Evolutionary conservation across 1,140 invertebrate species (phyloP).

Genomic region (Trichogramma pretiosum): DNA sequence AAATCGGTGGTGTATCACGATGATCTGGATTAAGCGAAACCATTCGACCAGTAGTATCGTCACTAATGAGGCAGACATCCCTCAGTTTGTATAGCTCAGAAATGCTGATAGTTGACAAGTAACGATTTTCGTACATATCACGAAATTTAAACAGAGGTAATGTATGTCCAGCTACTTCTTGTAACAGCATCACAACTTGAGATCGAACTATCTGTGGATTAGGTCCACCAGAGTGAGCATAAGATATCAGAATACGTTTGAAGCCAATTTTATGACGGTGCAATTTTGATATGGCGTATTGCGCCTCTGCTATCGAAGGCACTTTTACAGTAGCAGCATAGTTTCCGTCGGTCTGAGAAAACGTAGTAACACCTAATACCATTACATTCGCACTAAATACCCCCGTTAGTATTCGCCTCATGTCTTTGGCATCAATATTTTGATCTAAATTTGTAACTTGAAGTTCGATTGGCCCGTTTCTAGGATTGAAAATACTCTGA

Average conservation of each 20-base stretch:
- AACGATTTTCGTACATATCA: constrained; percentile 75
- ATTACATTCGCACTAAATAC: constrained; percentile 62
- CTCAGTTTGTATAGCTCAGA: constrained; percentile 74
- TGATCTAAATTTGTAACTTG: constrained; percentile 70
- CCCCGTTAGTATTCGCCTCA: constrained; percentile 57
- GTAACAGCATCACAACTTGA: constrained; percentile 54
- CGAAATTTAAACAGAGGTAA: constrained; percentile 79
- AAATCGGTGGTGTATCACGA: constrained; percentile 49
- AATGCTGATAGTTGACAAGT: constrained; percentile 66
- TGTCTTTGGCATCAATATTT: constrained; percentile 60
- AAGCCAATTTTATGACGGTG: constrained; percentile 75
- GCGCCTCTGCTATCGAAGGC: constrained; percentile 58
- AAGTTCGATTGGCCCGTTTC: constrained; percentile 54
- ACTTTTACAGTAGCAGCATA: constrained; percentile 60
- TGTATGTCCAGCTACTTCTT: constrained; percentile 65
- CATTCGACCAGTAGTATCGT: constrained; percentile 62
- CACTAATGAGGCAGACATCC: constrained; percentile 66
- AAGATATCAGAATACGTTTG: constrained; percentile 72
- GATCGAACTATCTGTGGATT: constrained; percentile 58
- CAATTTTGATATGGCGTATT: constrained; percentile 73
- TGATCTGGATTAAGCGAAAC: constrained; percentile 54
- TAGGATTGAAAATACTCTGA: constrained; percentile 42
- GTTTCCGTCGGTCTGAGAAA: constrained; percentile 60
- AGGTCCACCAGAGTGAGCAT: constrained; percentile 55
- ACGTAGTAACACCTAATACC: constrained; percentile 59